Evolutionary conservation across 2,797 vertebrate species (phyloP).

Genomic region (Thunnus albacares): DNA sequence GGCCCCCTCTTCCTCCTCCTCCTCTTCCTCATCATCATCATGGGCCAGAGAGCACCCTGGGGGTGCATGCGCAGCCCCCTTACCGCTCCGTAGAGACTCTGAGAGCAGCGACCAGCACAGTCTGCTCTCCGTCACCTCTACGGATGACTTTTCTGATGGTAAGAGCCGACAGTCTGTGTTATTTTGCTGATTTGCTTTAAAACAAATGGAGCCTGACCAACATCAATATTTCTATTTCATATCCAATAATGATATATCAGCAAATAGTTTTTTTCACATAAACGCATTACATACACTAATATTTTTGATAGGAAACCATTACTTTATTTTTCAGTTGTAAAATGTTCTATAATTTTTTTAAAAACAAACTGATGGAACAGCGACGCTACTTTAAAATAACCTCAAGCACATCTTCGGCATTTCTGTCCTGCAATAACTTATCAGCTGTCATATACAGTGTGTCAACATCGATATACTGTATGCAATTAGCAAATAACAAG

Average conservation of each 20-base stretch:
- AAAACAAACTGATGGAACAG: too few species aligned
- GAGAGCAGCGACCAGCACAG: slow-evolving; percentile 97
- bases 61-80: slow-evolving; percentile 81
- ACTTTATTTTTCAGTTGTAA: too few species aligned
- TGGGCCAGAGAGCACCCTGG: slow-evolving; percentile 89
- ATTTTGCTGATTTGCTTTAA: background rate
- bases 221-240: background rate
- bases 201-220: background rate
- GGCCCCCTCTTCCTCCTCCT: slow-evolving; percentile 83
- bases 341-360: too few species aligned
- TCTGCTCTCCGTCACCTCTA: slow-evolving; percentile 93
- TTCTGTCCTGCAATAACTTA: too few species aligned
- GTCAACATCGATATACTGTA: too few species aligned
- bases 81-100: slow-evolving; percentile 91
- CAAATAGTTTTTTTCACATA: background rate
- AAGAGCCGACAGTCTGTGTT: slow-evolving; percentile 51
- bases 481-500: too few species aligned
- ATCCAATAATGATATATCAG: background rate
- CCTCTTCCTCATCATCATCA: slow-evolving; percentile 79
- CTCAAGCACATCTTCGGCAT: too few species aligned
- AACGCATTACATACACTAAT: too few species aligned
- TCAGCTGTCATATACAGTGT: too few species aligned
- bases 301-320: too few species aligned
- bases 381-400: too few species aligned
- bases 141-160: slow-evolving; percentile 97